phyloP scores from a whole-genome alignment of 2,113 vertebrate genomes.

The Atlantisia rogersi region DNA sequence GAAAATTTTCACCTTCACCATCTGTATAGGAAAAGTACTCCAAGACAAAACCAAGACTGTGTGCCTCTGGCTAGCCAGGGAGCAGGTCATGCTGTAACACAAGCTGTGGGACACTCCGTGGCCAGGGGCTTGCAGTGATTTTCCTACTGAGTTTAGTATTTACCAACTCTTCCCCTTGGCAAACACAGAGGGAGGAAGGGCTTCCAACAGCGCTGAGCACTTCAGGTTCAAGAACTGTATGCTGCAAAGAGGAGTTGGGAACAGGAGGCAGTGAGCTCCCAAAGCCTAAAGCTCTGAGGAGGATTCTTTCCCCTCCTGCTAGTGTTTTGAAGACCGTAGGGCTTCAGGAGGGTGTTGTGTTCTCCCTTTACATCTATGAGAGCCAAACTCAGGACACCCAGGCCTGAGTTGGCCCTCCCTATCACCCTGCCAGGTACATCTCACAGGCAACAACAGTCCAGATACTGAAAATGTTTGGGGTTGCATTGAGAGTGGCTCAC shows the following conservation, averaged over 20 bases:
- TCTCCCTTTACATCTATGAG: neutral
- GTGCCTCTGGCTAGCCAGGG: neutral
- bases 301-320: neutral
- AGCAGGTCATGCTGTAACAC: neutral
- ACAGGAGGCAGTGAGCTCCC: neutral
- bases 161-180: neutral
- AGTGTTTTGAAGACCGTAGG: neutral
- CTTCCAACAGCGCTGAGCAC: neutral
- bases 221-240: fast-evolving
- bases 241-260: neutral
- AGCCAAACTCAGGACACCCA: too few species aligned
- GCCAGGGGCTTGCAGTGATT: neutral
- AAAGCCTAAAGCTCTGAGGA: neutral
- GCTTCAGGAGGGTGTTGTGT: neutral
- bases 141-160: neutral
- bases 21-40: conserved; percentile 61
- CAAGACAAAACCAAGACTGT: conserved; percentile 34
- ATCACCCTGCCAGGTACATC: fast-evolving
- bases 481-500: neutral
- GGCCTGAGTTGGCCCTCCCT: neutral
- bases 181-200: neutral
- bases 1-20: neutral
- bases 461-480: neutral
- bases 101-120: neutral
- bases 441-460: fast-evolving